A percentile compares a stretch with the other conserved stretches of the same genome.
Conservation (phyloP, 1,140 invertebrate genomes). For the Camponotus pennsylvanicus region DNA sequence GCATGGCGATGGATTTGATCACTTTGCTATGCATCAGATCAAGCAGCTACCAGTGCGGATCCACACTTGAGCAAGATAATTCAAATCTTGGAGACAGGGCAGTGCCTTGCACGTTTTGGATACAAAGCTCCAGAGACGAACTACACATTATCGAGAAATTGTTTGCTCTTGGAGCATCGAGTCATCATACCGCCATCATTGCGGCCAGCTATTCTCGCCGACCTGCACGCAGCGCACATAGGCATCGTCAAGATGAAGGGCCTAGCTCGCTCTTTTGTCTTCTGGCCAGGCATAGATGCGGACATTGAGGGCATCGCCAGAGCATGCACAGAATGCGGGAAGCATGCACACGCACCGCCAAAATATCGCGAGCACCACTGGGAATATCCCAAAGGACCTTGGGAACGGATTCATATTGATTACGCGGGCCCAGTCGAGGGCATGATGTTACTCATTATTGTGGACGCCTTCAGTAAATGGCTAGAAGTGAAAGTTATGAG, state of each 20-base stretch:
- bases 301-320: neutral
- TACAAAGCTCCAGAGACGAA: slow-evolving; percentile 60
- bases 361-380: slow-evolving; percentile 62
- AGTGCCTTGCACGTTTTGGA: slow-evolving; percentile 8
- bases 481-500: slow-evolving; percentile 66
- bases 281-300: slow-evolving; percentile 5
- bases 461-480: slow-evolving; percentile 86
- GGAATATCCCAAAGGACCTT: slow-evolving; percentile 77
- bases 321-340: too few relatives aligned
- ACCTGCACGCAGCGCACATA: neutral
- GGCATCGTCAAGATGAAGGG: slow-evolving; percentile 15
- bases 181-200: slow-evolving; percentile 74
- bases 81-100: slow-evolving; percentile 32
- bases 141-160: slow-evolving; percentile 62
- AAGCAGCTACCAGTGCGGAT: too few relatives aligned
- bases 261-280: slow-evolving; percentile 9
- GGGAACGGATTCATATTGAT: slow-evolving; percentile 84
- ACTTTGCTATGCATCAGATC: too few relatives aligned
- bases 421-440: slow-evolving; percentile 83
- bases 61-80: too few relatives aligned
- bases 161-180: slow-evolving; percentile 69
- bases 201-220: neutral
- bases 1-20: too few relatives aligned
- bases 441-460: slow-evolving; percentile 81
- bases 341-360: neutral